phyloP scores from a whole-genome alignment of 2,888 invertebrate genomes.

The Seira ritae region DNA sequence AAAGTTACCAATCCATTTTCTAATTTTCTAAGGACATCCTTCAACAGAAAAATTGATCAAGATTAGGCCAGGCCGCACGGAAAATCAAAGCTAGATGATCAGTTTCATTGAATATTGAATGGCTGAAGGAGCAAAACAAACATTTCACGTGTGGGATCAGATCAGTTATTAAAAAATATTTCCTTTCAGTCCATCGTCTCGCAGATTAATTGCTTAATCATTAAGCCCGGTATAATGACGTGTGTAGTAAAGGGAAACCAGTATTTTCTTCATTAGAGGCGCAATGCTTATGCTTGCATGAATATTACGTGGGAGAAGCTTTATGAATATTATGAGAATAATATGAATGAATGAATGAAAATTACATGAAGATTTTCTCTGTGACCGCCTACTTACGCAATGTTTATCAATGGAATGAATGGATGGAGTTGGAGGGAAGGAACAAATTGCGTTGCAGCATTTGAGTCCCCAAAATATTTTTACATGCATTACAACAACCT shows the following conservation, averaged over 20 bases:
- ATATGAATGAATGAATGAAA: not conserved
- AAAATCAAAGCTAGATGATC: not conserved
- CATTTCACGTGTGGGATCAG: not conserved
- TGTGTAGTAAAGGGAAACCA: not conserved
- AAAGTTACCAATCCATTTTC: no score
- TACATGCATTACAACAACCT: no score
- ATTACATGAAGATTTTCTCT: not conserved
- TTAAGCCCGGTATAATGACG: not conserved
- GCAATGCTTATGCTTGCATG: no score
- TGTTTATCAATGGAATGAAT: not conserved
- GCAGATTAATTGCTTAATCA: slow-evolving; percentile 4
- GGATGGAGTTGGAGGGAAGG: no score
- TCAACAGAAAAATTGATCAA: not conserved
- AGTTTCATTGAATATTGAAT: not conserved
- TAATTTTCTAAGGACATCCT: slow-evolving; percentile 3
- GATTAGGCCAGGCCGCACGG: no score
- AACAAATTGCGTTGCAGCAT: no score
- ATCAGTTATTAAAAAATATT: not conserved
- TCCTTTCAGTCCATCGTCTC: not conserved
- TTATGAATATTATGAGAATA: no score
- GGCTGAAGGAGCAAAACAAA: not conserved
- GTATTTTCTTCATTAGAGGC: not conserved
- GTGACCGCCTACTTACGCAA: slow-evolving; percentile 8
- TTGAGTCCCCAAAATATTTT: no score
- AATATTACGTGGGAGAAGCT: no score